Conservation (phyloP, 2,113 vertebrate species). For the Xerus inauris region DNA sequence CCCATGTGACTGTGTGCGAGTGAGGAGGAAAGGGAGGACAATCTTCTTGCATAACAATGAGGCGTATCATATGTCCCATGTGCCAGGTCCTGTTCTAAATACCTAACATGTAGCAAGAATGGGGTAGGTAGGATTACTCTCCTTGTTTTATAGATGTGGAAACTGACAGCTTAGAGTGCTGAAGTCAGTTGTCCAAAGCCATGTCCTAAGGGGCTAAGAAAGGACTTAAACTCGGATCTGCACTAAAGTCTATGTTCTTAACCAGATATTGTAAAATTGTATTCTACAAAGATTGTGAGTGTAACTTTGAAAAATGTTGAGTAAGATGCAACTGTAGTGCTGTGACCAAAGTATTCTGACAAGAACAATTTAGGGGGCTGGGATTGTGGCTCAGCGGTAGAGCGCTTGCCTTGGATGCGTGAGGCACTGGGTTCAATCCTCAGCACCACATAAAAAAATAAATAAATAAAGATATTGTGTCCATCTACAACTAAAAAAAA, state of each 20-base stretch:
- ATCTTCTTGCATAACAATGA: neutral
- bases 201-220: neutral
- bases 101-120: neutral
- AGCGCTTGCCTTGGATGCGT: no score
- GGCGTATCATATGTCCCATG: rapidly evolving
- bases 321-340: neutral
- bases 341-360: no score
- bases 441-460: no score
- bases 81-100: neutral
- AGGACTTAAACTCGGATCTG: neutral
- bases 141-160: neutral
- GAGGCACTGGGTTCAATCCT: no score
- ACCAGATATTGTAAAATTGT: neutral
- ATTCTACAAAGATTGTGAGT: neutral
- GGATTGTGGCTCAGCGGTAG: no score
- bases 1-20: neutral
- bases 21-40: neutral
- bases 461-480: no score
- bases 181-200: neutral
- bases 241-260: neutral
- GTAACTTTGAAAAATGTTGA: conserved; percentile 5
- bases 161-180: neutral
- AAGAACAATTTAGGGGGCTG: no score
- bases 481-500: no score
- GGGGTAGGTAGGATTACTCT: neutral